Conservation (phyloP, 2,888 invertebrate species). For the Laothoe populi region DNA sequence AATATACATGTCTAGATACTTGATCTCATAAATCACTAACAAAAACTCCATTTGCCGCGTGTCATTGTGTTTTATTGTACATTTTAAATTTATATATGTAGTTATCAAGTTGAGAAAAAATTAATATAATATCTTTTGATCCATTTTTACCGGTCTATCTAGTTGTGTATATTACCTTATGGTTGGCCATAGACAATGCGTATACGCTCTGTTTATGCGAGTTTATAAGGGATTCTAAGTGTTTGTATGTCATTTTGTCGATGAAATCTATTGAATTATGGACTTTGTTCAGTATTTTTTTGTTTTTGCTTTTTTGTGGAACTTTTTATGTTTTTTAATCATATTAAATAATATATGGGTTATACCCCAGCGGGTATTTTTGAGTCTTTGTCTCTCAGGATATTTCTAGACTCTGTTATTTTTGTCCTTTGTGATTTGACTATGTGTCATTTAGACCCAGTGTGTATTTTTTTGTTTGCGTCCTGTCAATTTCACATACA, state of each 20-base stretch:
- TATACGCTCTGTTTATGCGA: neutral
- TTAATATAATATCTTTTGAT: too few species aligned
- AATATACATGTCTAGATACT: too few species aligned
- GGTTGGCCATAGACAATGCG: neutral
- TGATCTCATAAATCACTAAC: too few species aligned
- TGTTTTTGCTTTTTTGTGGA: neutral
- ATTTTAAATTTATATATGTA: too few species aligned
- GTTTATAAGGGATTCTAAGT: neutral
- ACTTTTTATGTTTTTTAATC: neutral
- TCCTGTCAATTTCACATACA: neutral
- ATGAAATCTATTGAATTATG: neutral
- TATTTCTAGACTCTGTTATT: too few species aligned
- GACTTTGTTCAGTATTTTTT: neutral
- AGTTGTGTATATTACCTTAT: neutral
- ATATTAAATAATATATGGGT: too few species aligned
- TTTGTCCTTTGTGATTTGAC: neutral
- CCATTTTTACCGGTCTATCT: neutral
- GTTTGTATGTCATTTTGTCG: constrained; percentile 11
- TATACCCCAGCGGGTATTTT: too few species aligned
- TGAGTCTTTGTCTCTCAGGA: too few species aligned
- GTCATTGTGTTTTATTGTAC: too few species aligned
- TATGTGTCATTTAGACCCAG: neutral
- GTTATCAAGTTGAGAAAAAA: too few species aligned
- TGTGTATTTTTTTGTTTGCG: neutral
- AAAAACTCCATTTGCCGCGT: too few species aligned